Evolutionary conservation across 1,140 invertebrate genomes (phyloP).

Genomic region (Trichonephila inaurata): DNA sequence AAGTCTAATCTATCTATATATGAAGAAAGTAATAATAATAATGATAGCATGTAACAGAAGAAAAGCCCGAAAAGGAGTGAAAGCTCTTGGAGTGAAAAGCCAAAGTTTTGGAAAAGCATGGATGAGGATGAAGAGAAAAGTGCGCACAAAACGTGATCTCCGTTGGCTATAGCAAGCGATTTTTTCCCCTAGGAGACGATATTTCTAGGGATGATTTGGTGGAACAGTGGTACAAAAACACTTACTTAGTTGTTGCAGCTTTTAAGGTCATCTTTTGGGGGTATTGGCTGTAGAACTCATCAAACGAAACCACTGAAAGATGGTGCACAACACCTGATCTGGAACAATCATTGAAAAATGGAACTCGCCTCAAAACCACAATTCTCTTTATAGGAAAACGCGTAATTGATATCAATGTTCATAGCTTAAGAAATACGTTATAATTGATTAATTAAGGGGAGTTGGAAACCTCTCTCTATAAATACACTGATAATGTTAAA

Average conservation of each 20-base stretch:
- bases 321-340: too few relatives aligned
- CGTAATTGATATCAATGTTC: too few relatives aligned
- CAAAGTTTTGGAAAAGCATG: background rate
- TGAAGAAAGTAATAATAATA: conserved; percentile 59
- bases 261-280: too few relatives aligned
- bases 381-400: too few relatives aligned
- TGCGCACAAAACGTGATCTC: conserved; percentile 25
- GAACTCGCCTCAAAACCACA: too few relatives aligned
- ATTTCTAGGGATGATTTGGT: background rate
- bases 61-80: background rate
- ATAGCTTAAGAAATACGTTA: too few relatives aligned
- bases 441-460: too few relatives aligned
- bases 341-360: too few relatives aligned
- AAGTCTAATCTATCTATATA: conserved; percentile 61
- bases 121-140: background rate
- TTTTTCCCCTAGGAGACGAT: background rate
- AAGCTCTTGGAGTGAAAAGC: background rate
- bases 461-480: too few relatives aligned
- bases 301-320: too few relatives aligned
- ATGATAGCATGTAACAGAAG: background rate
- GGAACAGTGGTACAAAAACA: background rate
- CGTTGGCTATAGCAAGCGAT: background rate
- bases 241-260: background rate
- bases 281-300: too few relatives aligned
- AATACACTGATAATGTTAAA: too few relatives aligned